Evolutionary conservation across 1,140 invertebrate species (phyloP).

Genomic region (Macrocentrus cingulum): DNA sequence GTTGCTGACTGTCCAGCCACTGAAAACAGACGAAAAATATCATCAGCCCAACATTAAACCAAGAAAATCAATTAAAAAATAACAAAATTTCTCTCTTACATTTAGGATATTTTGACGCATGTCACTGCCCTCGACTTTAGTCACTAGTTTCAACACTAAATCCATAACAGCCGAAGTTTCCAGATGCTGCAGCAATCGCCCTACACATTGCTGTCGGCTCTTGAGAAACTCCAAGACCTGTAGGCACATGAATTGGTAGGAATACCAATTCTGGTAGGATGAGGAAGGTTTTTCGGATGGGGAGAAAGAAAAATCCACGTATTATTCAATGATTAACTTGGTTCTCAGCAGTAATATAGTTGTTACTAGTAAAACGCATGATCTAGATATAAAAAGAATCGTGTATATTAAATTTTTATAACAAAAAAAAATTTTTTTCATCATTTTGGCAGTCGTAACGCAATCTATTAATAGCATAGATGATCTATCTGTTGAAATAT

Average conservation of each 20-base stretch:
- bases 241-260: conserved; percentile 85
- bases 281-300: conserved; percentile 10
- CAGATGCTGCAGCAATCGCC: conserved; percentile 83
- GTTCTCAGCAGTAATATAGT: not conserved
- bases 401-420: too few species aligned
- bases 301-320: conserved; percentile 13
- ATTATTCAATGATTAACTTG: conserved; percentile 21
- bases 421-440: too few species aligned
- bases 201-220: conserved; percentile 81
- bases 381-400: too few species aligned
- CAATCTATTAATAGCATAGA: too few species aligned
- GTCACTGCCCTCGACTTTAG: conserved; percentile 78
- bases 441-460: too few species aligned
- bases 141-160: conserved; percentile 84
- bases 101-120: conserved; percentile 79
- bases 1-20: conserved; percentile 87
- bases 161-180: conserved; percentile 95
- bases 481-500: conserved; percentile 37
- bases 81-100: conserved; percentile 61
- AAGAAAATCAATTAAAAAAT: too few species aligned
- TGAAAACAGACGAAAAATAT: too few species aligned
- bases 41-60: too few species aligned
- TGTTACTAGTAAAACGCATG: too few species aligned
- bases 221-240: conserved; percentile 91
- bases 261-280: conserved; percentile 80